These are phyloP conservation scores for Corythoichthys intestinalis DNA, from an alignment of 2,113 vertebrate species.

Conservation along the genomic window DNA sequence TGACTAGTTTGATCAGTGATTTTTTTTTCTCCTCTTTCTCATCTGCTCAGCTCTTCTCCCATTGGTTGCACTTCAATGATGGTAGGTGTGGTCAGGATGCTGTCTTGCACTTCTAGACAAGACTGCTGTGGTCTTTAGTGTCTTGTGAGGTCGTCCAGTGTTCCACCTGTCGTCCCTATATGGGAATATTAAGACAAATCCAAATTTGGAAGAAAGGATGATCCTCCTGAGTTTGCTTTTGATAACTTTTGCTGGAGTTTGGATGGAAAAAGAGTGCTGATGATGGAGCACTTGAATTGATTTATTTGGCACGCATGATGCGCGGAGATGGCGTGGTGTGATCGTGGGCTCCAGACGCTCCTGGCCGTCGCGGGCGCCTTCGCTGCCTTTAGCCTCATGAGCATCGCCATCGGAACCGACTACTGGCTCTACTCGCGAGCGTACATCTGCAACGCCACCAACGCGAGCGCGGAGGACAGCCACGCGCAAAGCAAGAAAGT, in stretches of 20 bases:
- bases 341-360: constrained; percentile 88
- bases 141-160: not conserved
- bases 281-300: not conserved
- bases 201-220: not conserved
- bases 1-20: not conserved
- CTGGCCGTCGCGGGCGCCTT: constrained; percentile 89
- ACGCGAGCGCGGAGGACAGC: constrained; percentile 78
- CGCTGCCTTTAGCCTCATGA: constrained; percentile 92
- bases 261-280: not conserved
- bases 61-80: constrained; percentile 45
- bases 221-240: not conserved
- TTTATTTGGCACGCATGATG: constrained; percentile 29
- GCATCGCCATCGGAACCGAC: constrained; percentile 93
- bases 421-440: constrained; percentile 95
- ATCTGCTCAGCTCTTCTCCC: constrained; percentile 19
- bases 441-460: constrained; percentile 89
- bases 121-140: constrained; percentile 16
- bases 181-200: not conserved
- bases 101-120: constrained; percentile 21
- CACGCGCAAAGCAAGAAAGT: constrained; percentile 74
- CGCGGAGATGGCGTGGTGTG: constrained; percentile 87
- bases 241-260: constrained; percentile 30
- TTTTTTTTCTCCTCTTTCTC: constrained; percentile 9
- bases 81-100: constrained; percentile 62
- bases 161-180: constrained; percentile 39